Conservation (phyloP, 2,113 vertebrate species). For the Pelecanus crispus region DNA sequence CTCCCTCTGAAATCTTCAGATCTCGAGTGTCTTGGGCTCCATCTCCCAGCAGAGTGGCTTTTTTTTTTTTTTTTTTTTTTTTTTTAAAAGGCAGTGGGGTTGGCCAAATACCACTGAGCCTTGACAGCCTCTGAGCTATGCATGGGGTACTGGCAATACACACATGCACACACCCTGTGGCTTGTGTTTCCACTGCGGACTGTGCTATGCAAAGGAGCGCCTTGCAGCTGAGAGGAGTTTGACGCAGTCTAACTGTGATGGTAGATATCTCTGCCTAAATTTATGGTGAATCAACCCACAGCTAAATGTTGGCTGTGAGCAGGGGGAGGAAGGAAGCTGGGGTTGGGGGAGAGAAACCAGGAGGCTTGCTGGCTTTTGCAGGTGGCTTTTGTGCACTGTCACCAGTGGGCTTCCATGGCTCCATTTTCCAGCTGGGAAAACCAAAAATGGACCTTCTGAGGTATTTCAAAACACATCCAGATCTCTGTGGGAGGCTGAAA, state of each 20-base stretch:
- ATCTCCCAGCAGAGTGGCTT: not conserved
- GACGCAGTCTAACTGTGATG: not conserved
- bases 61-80: slow-evolving; percentile 13
- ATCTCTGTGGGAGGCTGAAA: not conserved
- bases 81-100: not conserved
- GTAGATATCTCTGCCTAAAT: not conserved
- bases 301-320: not conserved
- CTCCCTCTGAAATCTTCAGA: not conserved
- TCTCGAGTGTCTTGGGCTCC: accelerated
- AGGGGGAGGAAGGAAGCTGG: not conserved
- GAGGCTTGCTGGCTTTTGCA: not conserved
- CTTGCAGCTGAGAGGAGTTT: not conserved
- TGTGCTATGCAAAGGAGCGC: not conserved
- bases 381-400: not conserved
- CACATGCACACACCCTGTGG: not conserved
- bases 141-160: not conserved
- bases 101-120: not conserved
- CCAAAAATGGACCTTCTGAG: not conserved
- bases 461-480: not conserved
- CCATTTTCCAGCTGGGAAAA: not conserved
- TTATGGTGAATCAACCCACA: not conserved
- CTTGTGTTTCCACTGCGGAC: not conserved
- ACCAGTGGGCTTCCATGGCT: not conserved
- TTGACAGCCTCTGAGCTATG: slow-evolving; percentile 25
- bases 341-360: not conserved